Base-by-base conservation (phyloP, 2,888 invertebrate genomes). In the Hypsopygia costalis region DNA sequence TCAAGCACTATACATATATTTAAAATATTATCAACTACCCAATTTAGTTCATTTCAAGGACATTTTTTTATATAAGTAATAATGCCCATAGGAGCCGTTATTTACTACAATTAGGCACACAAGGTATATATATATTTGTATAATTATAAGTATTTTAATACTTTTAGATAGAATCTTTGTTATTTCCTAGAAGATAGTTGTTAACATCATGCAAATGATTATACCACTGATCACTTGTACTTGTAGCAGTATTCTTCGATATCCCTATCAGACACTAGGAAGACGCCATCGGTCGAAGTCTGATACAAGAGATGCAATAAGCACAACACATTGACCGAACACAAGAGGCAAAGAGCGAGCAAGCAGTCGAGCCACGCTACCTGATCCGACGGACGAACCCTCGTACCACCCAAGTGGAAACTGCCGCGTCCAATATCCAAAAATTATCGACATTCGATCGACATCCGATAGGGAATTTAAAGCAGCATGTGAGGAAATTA, bases 281-380 rank as follows among this genome's bases (percentile, higher is more conserved):
- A 64, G 40, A 67, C 50, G 35, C 52, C 55, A 36, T 69, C 73
- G 35, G 60, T 62, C 45, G 65, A 56, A 41, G 58, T 62, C 49
- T 66, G 81, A 66, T 92, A 92, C 52, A 91, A 67, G 54, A 92
- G 86, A 86, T 91, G 91, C 76, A 92, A 68, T 70, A 92, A 90
- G 88, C 92, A 92, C 69, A 92, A 81, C 62, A 91, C 80, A 85
- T 92, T 91, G 69, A 92, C 82, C 61, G 92, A 91, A 81, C 92
- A 91, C 81, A 93, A 83, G 52, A 92, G 88, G 75, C 91, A 90
- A 66, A 92, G 83, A 85, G 92, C 92, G 83, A 92, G 88, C 76
- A 92, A 88, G 83, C 92, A 89, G 89, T 93, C 93, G 78, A 91
- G 91, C 91, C 92, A 93, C 91, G 93, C 93, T 94, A 94, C 94